Evolutionary conservation across 2,888 invertebrate genomes (phyloP).

Genomic region (Eumacrocentrus americanus): DNA sequence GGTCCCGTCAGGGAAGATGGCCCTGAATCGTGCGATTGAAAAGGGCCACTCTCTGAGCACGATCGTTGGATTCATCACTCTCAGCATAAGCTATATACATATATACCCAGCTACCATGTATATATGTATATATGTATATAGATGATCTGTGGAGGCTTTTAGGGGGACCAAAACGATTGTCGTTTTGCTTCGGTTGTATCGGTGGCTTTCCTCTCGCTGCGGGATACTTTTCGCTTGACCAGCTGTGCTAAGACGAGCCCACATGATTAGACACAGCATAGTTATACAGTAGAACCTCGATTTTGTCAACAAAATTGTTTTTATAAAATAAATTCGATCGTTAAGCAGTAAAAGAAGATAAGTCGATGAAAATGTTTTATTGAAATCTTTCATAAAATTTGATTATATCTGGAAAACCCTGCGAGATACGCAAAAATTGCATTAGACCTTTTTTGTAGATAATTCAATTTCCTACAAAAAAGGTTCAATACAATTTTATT

Average conservation of each 20-base stretch:
- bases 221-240: slow-evolving; percentile 49
- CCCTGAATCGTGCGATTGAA: slow-evolving; percentile 16
- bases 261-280: slow-evolving; percentile 38
- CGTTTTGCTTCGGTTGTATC: slow-evolving; percentile 35
- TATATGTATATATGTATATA: not conserved
- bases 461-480: too few relatives aligned
- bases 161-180: slow-evolving; percentile 27
- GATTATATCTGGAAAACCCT: too few relatives aligned
- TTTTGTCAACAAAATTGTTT: too few relatives aligned
- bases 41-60: not conserved
- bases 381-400: too few relatives aligned
- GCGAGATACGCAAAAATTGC: too few relatives aligned
- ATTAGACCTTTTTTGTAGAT: too few relatives aligned
- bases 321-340: too few relatives aligned
- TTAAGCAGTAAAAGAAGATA: too few relatives aligned
- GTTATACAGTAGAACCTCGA: too few relatives aligned
- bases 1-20: slow-evolving; percentile 21
- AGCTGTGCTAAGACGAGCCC: slow-evolving; percentile 40
- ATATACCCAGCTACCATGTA: too few relatives aligned
- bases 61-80: not conserved
- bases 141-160: not conserved
- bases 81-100: not conserved
- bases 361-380: too few relatives aligned
- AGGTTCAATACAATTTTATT: too few relatives aligned
- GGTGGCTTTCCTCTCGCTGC: slow-evolving; percentile 43